A percentile compares a stretch with the other conserved stretches of the same genome.
Conservation (phyloP, 2,113 vertebrate genomes). For the human region GRCh38 chr20:8640501-8641000, state of each 20-base stretch:
- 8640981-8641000: neutral
- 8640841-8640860: neutral
- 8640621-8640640: neutral
- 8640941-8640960: neutral
- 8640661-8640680: neutral
- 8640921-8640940: neutral
- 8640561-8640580: neutral
- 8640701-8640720: neutral
- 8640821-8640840: neutral
- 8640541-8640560: constrained; percentile 36
- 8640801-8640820: neutral
- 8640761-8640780: neutral
- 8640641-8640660: neutral
- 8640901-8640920: neutral
- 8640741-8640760: neutral
- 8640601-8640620: neutral
- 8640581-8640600: neutral
- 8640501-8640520: neutral
- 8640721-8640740: neutral
- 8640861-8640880: neutral
- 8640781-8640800: neutral
- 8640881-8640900: neutral
- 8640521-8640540: constrained; percentile 20
- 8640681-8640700: neutral
- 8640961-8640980: neutral